phyloP scores from a whole-genome alignment of 2,113 vertebrate genomes.

The Philantomba maxwellii region DNA sequence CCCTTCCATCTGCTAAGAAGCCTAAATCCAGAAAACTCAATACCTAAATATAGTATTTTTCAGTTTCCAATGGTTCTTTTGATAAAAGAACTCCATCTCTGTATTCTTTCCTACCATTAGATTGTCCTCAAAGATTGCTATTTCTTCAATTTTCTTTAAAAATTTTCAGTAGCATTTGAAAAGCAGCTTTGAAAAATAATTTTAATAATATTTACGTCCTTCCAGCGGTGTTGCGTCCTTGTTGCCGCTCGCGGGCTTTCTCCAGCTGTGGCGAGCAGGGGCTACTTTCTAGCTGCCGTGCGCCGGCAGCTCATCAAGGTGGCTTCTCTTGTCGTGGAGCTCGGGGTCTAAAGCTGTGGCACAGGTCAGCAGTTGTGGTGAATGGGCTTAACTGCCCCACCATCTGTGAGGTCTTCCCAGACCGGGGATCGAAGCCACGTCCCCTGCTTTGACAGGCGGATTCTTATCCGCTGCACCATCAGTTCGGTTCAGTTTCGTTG shows the following conservation, averaged over 20 bases:
- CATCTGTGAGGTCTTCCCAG: neutral
- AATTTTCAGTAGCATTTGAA: neutral
- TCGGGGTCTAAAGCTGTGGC: neutral
- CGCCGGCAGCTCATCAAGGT: fast-evolving
- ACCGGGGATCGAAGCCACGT: fast-evolving
- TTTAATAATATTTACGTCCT: neutral
- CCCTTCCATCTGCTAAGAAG: neutral
- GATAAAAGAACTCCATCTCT: neutral
- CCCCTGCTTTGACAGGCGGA: neutral
- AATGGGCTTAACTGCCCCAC: neutral
- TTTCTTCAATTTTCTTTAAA: neutral
- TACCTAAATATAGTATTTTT: neutral
- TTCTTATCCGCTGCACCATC: neutral
- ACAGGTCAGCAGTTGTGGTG: neutral
- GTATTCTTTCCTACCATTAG: neutral
- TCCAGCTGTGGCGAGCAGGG: neutral
- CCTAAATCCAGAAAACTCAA: neutral
- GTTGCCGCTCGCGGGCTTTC: fast-evolving
- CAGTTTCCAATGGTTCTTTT: neutral
- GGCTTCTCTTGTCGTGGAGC: neutral
- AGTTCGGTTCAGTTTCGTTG: neutral
- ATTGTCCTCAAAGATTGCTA: neutral
- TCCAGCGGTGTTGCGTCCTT: neutral
- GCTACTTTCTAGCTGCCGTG: neutral
- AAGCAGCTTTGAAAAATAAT: neutral